phyloP scores from a whole-genome alignment of 2,113 vertebrate genomes.

The Phrynosoma blainvillii region DNA sequence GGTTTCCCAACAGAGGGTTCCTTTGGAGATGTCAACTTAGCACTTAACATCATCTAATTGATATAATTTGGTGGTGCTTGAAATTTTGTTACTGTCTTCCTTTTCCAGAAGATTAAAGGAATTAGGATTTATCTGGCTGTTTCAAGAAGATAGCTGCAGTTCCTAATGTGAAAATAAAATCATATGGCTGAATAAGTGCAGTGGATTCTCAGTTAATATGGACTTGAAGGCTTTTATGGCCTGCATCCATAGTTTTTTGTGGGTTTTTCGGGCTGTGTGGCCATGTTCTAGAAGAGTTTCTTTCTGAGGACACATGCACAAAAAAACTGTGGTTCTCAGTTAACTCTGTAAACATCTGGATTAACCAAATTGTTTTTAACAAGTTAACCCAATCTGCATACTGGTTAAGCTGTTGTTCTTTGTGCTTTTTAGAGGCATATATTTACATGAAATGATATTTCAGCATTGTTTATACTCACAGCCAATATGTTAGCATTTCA shows the following conservation, averaged over 20 bases:
- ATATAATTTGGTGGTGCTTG: constrained; percentile 43
- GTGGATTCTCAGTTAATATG: background rate
- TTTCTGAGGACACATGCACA: too few relatives aligned
- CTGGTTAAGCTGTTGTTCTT: constrained; percentile 11
- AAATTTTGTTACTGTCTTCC: constrained; percentile 35
- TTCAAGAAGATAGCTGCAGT: constrained; percentile 36
- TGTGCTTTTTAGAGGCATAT: background rate
- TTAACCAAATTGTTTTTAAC: constrained; percentile 1
- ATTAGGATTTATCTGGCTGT: constrained; percentile 53
- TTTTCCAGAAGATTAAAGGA: constrained; percentile 56
- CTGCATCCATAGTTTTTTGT: too few relatives aligned
- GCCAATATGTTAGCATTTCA: background rate
- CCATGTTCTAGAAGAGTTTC: too few relatives aligned
- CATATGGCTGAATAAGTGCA: background rate
- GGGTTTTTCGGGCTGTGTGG: too few relatives aligned
- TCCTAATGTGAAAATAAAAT: constrained; percentile 16
- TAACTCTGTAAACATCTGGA: background rate
- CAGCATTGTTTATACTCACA: background rate
- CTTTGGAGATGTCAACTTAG: constrained; percentile 42
- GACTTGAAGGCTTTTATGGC: too few relatives aligned
- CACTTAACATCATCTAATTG: constrained; percentile 34
- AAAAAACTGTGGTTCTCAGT: background rate
- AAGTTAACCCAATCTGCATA: background rate
- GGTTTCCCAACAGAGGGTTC: too few relatives aligned
- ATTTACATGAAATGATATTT: constrained; percentile 16